Evolutionary conservation across 1,140 invertebrate genomes (phyloP).

Genomic region (Neodiprion lecontei): DNA sequence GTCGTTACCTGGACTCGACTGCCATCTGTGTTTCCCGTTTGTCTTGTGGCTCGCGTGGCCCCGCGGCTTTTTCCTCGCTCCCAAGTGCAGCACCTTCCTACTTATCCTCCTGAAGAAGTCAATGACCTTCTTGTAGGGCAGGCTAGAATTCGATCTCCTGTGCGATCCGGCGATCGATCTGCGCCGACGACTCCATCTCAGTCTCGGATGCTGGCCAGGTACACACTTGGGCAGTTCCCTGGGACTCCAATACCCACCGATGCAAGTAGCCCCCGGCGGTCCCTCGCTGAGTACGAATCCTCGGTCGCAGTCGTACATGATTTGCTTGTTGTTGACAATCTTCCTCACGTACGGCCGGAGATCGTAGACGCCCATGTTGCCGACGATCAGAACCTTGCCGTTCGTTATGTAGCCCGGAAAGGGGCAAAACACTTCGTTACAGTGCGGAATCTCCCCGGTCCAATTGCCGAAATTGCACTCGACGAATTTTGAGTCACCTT

Average conservation of each 20-base stretch:
- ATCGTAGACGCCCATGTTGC: slow-evolving; percentile 97
- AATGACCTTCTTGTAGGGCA: slow-evolving; percentile 51
- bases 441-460: slow-evolving; percentile 85
- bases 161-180: slow-evolving; percentile 61
- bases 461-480: slow-evolving; percentile 93
- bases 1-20: slow-evolving; percentile 39
- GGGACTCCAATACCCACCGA: slow-evolving; percentile 89
- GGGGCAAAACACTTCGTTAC: slow-evolving; percentile 91
- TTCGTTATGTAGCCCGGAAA: slow-evolving; percentile 91
- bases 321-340: slow-evolving; percentile 91
- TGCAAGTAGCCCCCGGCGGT: slow-evolving; percentile 91
- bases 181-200: slow-evolving; percentile 77
- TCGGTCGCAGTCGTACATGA: slow-evolving; percentile 95
- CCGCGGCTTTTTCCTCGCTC: slow-evolving; percentile 51
- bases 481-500: slow-evolving; percentile 66
- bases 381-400: slow-evolving; percentile 92
- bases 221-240: slow-evolving; percentile 76
- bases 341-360: slow-evolving; percentile 95
- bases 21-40: slow-evolving; percentile 35
- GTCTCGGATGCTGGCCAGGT: slow-evolving; percentile 81
- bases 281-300: slow-evolving; percentile 87
- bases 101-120: slow-evolving; percentile 59
- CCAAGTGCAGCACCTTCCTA: slow-evolving; percentile 54
- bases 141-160: slow-evolving; percentile 32
- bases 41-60: slow-evolving; percentile 19